These are phyloP conservation scores for Ditula angustiorana DNA, from an alignment of 2,888 invertebrate genomes.

Conservation along the genomic window DNA sequence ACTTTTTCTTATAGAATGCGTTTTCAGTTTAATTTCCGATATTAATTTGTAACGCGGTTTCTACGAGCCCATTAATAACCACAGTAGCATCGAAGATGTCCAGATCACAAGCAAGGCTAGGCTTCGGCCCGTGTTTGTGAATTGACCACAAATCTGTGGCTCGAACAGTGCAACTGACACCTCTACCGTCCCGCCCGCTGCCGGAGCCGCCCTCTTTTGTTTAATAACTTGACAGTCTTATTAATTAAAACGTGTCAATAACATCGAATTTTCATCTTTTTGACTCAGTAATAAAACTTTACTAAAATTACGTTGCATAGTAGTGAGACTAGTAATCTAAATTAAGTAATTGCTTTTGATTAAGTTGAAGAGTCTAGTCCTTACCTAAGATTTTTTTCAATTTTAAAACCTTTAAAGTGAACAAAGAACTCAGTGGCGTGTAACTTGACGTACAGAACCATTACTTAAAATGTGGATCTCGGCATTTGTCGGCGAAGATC, in stretches of 20 bases:
- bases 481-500: too few relatives aligned
- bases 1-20: neutral
- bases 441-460: too few relatives aligned
- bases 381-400: too few relatives aligned
- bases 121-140: conserved; percentile 29
- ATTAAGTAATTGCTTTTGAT: too few relatives aligned
- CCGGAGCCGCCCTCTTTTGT: conserved; percentile 38
- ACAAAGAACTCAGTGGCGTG: too few relatives aligned
- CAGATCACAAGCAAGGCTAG: conserved; percentile 35
- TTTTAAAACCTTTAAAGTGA: too few relatives aligned
- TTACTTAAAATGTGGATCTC: too few relatives aligned
- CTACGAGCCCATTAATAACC: conserved; percentile 34
- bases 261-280: neutral
- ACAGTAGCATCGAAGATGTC: conserved; percentile 34
- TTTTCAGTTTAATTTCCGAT: neutral
- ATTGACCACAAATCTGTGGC: conserved; percentile 41
- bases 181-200: conserved; percentile 26
- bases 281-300: too few relatives aligned
- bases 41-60: conserved; percentile 1
- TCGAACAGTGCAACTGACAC: conserved; percentile 37
- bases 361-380: too few relatives aligned
- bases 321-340: too few relatives aligned
- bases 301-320: too few relatives aligned
- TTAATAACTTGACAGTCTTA: conserved; percentile 32
- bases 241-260: conserved; percentile 34